Percentiles rank a stretch among this genome's conserved stretches.
Evolutionary conservation across 2,113 vertebrate genomes (phyloP).

Genomic region (Scalopus aquaticus): DNA sequence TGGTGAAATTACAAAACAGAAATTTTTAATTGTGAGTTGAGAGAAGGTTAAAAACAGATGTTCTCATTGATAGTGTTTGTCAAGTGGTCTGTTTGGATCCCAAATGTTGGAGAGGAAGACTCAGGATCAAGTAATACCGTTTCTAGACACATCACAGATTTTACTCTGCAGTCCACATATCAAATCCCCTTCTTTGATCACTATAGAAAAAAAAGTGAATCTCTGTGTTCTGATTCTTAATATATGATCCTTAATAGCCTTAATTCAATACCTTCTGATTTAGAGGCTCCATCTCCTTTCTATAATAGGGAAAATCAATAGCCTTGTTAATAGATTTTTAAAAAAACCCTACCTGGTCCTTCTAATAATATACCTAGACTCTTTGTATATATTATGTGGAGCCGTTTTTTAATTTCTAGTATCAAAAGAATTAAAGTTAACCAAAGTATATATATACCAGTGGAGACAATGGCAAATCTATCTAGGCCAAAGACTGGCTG

Average conservation of each 20-base stretch:
- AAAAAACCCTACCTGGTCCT: background rate
- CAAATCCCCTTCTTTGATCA: background rate
- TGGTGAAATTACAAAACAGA: conserved; percentile 73
- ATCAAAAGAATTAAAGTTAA: background rate
- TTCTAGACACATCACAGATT: background rate
- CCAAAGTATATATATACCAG: background rate
- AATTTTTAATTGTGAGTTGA: background rate
- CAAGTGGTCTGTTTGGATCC: background rate
- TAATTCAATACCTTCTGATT: background rate
- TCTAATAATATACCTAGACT: background rate
- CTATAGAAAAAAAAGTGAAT: background rate
- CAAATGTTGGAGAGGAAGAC: background rate
- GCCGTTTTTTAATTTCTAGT: background rate
- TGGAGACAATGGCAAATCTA: background rate
- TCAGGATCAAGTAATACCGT: background rate
- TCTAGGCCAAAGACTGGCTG: background rate
- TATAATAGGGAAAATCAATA: background rate
- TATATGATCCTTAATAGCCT: conserved; percentile 22
- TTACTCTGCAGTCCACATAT: background rate
- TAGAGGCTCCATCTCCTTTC: background rate
- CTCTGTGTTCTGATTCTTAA: conserved; percentile 28
- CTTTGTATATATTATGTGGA: background rate
- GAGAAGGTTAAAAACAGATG: conserved; percentile 19
- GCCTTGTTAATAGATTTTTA: background rate
- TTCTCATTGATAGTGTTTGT: background rate